Conservation (phyloP, 2,113 vertebrate genomes). For the Myodes glareolus region DNA sequence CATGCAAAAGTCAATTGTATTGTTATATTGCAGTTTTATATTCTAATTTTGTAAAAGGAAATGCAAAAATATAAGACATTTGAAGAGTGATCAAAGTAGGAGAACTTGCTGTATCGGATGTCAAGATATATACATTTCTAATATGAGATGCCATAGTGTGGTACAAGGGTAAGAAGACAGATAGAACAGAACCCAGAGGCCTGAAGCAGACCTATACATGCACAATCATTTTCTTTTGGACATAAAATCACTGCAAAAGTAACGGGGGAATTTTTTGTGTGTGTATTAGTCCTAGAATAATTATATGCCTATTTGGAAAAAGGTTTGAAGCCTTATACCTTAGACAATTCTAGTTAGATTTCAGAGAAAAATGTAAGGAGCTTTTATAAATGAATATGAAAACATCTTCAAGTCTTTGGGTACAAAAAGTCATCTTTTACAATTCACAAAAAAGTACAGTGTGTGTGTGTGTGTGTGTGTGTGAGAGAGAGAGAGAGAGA, state of each 20-base stretch:
- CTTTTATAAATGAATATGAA: neutral
- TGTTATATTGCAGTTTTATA: neutral
- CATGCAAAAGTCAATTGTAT: neutral
- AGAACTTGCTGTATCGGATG: neutral
- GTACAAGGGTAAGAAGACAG: neutral
- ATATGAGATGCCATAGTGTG: neutral
- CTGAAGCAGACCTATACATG: neutral
- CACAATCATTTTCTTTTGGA: neutral
- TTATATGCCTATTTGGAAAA: neutral
- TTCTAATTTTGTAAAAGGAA: neutral
- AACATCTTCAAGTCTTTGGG: neutral
- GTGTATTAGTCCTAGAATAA: neutral
- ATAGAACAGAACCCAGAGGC: neutral
- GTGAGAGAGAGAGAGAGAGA: neutral
- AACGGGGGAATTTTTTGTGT: neutral
- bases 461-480: neutral
- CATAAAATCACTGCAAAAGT: neutral
- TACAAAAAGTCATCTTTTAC: neutral
- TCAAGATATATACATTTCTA: constrained; percentile 18
- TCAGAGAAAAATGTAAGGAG: neutral
- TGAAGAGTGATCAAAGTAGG: neutral
- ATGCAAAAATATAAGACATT: neutral
- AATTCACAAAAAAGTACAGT: neutral
- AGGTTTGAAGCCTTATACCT: neutral
- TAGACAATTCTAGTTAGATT: neutral